These are phyloP conservation scores for Andricus grossulariae DNA, from an alignment of 1,140 invertebrate species.

Conservation along the genomic window DNA sequence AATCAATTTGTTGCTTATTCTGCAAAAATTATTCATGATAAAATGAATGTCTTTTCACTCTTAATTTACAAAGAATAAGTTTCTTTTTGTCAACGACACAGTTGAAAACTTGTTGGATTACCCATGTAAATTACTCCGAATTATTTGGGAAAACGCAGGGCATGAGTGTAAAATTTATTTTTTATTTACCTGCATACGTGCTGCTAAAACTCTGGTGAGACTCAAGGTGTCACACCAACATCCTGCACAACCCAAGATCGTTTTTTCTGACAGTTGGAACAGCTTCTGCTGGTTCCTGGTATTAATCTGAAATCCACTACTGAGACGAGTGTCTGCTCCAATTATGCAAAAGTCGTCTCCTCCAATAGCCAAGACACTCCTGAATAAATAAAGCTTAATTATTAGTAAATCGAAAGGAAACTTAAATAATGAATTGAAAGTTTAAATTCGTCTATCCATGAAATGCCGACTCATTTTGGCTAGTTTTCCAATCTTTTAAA, in stretches of 20 bases:
- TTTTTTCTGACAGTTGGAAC: slow-evolving; percentile 86
- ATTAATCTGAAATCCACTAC: slow-evolving; percentile 92
- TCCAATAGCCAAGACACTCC: slow-evolving; percentile 93
- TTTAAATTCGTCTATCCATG: not conserved
- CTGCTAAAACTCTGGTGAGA: slow-evolving; percentile 89
- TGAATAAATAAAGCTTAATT: slow-evolving; percentile 60
- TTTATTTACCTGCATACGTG: slow-evolving; percentile 85
- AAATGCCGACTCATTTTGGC: no score
- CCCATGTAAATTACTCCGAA: no score
- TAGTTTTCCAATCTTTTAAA: no score
- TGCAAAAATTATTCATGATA: no score
- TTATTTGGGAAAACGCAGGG: no score
- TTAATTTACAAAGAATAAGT: no score
- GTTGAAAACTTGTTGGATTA: no score
- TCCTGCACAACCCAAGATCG: slow-evolving; percentile 92
- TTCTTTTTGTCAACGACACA: no score
- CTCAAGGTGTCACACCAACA: slow-evolving; percentile 99
- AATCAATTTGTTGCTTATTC: no score
- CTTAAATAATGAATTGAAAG: not conserved
- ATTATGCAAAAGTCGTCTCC: slow-evolving; percentile 83
- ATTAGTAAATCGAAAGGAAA: slow-evolving; percentile 1
- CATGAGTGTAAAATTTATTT: not conserved
- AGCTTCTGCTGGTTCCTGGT: slow-evolving; percentile 92
- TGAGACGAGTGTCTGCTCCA: slow-evolving; percentile 95
- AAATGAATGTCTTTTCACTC: no score